A percentile compares a stretch with the other conserved stretches of the same genome.
Conservation (phyloP, 35 echinoderm and acorn worm genomes). For the Strongylocentrotus purpuratus region DNA sequence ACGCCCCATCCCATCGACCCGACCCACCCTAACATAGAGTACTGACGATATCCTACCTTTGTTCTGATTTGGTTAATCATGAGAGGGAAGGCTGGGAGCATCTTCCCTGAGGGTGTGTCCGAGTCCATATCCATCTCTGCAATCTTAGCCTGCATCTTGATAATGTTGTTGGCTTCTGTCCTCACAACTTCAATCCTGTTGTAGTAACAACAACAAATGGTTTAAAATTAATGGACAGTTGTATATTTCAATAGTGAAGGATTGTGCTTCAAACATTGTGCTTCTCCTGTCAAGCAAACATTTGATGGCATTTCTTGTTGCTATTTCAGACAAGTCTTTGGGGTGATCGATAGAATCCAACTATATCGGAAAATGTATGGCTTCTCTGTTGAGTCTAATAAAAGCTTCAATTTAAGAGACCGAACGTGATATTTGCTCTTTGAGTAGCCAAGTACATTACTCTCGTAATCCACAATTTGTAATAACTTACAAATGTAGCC, state of each 20-base stretch:
- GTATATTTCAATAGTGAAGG: not conserved
- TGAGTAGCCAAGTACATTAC: too few relatives aligned
- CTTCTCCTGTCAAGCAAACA: too few relatives aligned
- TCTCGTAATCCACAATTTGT: too few relatives aligned
- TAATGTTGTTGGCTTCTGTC: constrained; percentile 49
- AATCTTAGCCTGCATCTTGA: constrained; percentile 36
- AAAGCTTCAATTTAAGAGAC: too few relatives aligned
- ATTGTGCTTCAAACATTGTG: not conserved
- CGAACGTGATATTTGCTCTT: too few relatives aligned
- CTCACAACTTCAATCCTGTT: constrained; percentile 46
- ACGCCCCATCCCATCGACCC: not conserved
- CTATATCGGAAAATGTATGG: too few relatives aligned
- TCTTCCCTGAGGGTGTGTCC: constrained; percentile 3
- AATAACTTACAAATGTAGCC: too few relatives aligned
- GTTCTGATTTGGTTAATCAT: constrained; percentile 67
- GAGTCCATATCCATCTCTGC: constrained; percentile 29
- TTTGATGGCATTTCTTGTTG: too few relatives aligned
- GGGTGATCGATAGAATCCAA: too few relatives aligned
- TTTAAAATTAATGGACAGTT: not conserved
- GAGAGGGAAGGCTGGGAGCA: constrained; percentile 56
- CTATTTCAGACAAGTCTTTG: too few relatives aligned
- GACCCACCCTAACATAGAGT: too few relatives aligned
- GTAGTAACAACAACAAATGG: not conserved
- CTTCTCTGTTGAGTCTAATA: too few relatives aligned
- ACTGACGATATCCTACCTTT: constrained; percentile 23